Evolutionary conservation across 1,140 invertebrate species (phyloP).

Genomic region (Brachionus rubens): DNA sequence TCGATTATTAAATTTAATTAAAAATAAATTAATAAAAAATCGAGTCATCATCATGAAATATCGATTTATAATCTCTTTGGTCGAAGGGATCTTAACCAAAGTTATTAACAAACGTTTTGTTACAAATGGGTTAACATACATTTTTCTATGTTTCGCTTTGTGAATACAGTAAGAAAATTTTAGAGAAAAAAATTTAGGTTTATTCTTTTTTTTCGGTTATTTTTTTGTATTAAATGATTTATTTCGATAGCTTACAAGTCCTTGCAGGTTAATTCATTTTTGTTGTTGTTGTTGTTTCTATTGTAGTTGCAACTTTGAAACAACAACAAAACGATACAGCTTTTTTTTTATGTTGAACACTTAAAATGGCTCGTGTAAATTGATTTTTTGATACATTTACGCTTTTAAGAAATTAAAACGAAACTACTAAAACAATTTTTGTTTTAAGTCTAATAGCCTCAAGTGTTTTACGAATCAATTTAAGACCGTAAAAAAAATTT

Average conservation of each 20-base stretch:
- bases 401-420: constrained; percentile 24
- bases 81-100: too few species aligned
- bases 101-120: neutral
- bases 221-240: too few species aligned
- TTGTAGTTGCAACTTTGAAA: too few species aligned
- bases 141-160: too few species aligned
- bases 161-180: neutral
- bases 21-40: constrained; percentile 21
- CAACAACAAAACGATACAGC: too few species aligned
- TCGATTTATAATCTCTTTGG: constrained; percentile 3
- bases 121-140: too few species aligned
- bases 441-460: constrained; percentile 25
- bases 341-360: neutral
- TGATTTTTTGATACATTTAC: constrained; percentile 24
- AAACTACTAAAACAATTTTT: too few species aligned
- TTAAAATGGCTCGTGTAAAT: constrained; percentile 31
- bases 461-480: neutral
- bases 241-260: neutral
- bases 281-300: neutral
- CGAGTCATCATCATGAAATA: constrained; percentile 34
- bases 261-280: constrained; percentile 36
- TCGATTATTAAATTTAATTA: too few species aligned
- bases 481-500: too few species aligned
- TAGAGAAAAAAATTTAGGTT: neutral
- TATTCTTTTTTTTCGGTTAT: neutral